Evolutionary conservation across 2,888 invertebrate genomes (phyloP).

Genomic region (Dicyrtomina minuta): DNA sequence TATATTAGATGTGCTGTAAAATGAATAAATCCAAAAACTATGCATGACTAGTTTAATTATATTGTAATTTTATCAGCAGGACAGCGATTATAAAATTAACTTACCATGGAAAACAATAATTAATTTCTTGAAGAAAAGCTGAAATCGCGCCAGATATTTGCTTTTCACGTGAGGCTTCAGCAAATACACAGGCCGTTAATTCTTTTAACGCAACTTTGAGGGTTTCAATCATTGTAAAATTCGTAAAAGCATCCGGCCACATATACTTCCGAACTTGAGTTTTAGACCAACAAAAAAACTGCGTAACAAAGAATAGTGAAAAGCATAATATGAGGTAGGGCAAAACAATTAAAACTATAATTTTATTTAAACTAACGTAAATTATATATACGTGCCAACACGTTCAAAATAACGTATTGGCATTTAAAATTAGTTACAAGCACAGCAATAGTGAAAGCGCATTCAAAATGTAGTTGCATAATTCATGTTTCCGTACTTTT

Average conservation of each 20-base stretch:
- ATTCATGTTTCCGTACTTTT: too few species aligned
- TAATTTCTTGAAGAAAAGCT: constrained; percentile 12
- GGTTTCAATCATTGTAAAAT: not conserved
- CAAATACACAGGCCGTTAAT: not conserved
- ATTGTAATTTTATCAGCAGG: not conserved
- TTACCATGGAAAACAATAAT: constrained; percentile 22
- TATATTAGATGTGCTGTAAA: constrained; percentile 10
- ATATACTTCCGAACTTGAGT: constrained; percentile 23
- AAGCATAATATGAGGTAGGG: not conserved
- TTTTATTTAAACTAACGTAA: not conserved
- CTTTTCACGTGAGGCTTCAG: not conserved
- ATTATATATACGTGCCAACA: too few species aligned
- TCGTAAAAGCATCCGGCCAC: constrained; percentile 17
- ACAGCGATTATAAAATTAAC: not conserved
- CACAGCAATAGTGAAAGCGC: too few species aligned
- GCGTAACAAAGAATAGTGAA: too few species aligned
- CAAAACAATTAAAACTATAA: not conserved
- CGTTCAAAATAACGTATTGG: too few species aligned
- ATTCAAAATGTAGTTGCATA: too few species aligned
- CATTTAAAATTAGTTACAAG: too few species aligned
- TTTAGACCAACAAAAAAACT: constrained; percentile 27
- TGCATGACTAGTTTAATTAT: not conserved
- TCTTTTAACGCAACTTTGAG: not conserved
- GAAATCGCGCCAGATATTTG: not conserved
- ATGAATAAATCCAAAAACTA: not conserved